A percentile compares a stretch with the other conserved stretches of the same genome.
phyloP scores from a whole-genome alignment of 30 jellyfish, hydroid and myxozoan species.

The Aurelia coerulea region DNA sequence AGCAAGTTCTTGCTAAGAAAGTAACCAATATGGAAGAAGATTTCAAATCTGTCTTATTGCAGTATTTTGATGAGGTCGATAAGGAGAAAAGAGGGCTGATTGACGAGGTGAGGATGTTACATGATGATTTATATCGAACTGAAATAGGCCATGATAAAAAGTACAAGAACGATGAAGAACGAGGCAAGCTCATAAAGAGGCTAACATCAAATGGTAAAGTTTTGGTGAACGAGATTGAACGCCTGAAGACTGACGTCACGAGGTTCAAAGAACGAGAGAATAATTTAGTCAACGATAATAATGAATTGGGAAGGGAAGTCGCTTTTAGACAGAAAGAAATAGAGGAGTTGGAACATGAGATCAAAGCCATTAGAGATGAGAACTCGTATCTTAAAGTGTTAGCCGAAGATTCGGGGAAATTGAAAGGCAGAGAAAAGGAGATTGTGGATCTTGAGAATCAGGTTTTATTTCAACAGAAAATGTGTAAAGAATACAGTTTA shows the following conservation, averaged over 20 bases:
- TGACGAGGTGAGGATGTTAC: constrained; percentile 62
- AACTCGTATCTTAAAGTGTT: constrained; percentile 75
- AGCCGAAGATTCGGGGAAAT: constrained; percentile 65
- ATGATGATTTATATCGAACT: constrained; percentile 47
- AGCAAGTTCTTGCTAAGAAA: constrained; percentile 16
- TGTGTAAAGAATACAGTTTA: constrained; percentile 76
- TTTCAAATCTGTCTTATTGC: constrained; percentile 79
- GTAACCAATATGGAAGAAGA: constrained; percentile 84
- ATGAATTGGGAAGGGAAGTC: constrained; percentile 54
- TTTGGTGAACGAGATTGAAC: constrained; percentile 80
- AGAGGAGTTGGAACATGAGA: constrained; percentile 75
- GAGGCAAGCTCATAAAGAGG: constrained; percentile 82
- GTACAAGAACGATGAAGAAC: constrained; percentile 65
- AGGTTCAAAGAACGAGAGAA: constrained; percentile 34
- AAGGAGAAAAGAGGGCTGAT: constrained; percentile 66
- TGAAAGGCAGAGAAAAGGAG: constrained; percentile 56
- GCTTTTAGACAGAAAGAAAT: constrained; percentile 37
- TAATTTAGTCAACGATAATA: constrained; percentile 54
- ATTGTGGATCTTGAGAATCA: constrained; percentile 67
- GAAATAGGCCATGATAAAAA: constrained; percentile 56
- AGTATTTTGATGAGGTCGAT: constrained; percentile 91
- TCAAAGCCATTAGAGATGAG: constrained; percentile 70
- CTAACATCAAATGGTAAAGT: constrained; percentile 88
- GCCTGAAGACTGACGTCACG: constrained; percentile 70
- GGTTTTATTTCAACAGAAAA: constrained; percentile 66